Evolutionary conservation across 2,888 invertebrate species (phyloP).

Genomic region (Pseudanteris insignis): DNA sequence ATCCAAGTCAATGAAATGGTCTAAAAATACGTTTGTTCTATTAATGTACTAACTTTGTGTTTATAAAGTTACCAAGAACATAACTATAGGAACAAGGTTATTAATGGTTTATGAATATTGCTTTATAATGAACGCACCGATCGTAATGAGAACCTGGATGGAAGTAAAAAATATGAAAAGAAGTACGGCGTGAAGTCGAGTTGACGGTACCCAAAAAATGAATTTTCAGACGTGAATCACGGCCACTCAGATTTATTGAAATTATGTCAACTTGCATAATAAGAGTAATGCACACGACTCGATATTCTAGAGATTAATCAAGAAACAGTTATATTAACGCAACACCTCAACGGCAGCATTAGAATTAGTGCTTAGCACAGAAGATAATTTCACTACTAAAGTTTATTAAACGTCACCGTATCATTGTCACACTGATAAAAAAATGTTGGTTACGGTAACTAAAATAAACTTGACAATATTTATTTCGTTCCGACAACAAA

Average conservation of each 20-base stretch:
- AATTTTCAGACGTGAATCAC: background rate
- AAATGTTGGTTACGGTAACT: too few relatives aligned
- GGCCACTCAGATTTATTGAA: slow-evolving; percentile 15
- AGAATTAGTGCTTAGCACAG: too few relatives aligned
- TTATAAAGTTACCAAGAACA: background rate
- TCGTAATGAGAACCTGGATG: too few relatives aligned
- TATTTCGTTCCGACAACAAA: too few relatives aligned
- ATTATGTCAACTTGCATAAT: slow-evolving; percentile 4
- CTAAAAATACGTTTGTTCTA: slow-evolving; percentile 14
- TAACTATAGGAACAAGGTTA: slow-evolving; percentile 21
- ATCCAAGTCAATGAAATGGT: too few relatives aligned
- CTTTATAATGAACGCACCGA: slow-evolving; percentile 26
- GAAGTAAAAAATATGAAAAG: slow-evolving; percentile 14
- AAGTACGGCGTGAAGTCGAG: too few relatives aligned
- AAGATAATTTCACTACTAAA: too few relatives aligned
- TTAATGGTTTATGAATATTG: slow-evolving; percentile 15
- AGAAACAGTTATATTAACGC: slow-evolving; percentile 21
- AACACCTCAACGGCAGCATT: background rate
- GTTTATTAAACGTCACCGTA: too few relatives aligned
- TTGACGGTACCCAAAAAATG: slow-evolving; percentile 4
- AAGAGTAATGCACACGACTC: background rate
- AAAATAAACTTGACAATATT: too few relatives aligned
- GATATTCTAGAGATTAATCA: slow-evolving; percentile 16
- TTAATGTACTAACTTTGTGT: slow-evolving; percentile 7
- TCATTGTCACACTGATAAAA: too few relatives aligned